Evolutionary conservation across 2,888 invertebrate species (phyloP), one percentile per base, ranked within the genome.

Genomic region (Acanthococcus lagerstroemiae): DNA sequence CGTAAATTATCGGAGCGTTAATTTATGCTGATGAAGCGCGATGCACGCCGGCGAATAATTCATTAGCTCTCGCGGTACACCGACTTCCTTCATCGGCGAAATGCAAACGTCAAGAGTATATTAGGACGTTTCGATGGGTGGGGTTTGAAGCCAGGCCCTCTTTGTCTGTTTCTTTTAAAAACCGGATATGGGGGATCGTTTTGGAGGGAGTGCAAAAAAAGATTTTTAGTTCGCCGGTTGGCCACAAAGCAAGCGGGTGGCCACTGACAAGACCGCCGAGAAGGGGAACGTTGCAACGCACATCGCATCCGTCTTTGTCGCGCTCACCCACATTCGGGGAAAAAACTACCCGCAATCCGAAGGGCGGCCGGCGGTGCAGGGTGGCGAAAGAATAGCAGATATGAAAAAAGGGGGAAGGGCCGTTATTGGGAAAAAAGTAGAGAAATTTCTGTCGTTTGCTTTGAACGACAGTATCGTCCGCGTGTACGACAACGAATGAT

Each of bases 161-260:
- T 80, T 80, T 78, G 67, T 70, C 70, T 71, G 70, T 79, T 79
- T 77, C 80, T 80, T 80, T 80, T 80, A 80, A 80, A 80, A 80
- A 80, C 80, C 80, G 79, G 78, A 75, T 78, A 58, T 69, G 69
- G 68, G 66, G 79, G 78, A 78, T 78, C 63, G 68, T 63, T 67
- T 68, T 60, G 68, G 66, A 58, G 67, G 61, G 68, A 68, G 68
- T 65, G 66, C 68, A 67, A 69, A 69, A 68, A 69, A 69, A 69
- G 67, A 69, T 70, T 70, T 71, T 72, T 71, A 71, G 72, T 71
- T 72, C 71, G 70, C 71, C 70, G 72, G 72, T 72, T 71, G 71
- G 71, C 72, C 72, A 70, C 72, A 72, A 72, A 72, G 72, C 72
- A 71, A 70, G 71, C 70, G 70, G 70, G 71, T 72, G 71, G 72